A percentile compares a stretch with the other conserved stretches of the same genome.
These are phyloP conservation scores for Paedocypris sp. DNA, from an alignment of 2,113 vertebrate genomes.

Conservation along the genomic window DNA sequence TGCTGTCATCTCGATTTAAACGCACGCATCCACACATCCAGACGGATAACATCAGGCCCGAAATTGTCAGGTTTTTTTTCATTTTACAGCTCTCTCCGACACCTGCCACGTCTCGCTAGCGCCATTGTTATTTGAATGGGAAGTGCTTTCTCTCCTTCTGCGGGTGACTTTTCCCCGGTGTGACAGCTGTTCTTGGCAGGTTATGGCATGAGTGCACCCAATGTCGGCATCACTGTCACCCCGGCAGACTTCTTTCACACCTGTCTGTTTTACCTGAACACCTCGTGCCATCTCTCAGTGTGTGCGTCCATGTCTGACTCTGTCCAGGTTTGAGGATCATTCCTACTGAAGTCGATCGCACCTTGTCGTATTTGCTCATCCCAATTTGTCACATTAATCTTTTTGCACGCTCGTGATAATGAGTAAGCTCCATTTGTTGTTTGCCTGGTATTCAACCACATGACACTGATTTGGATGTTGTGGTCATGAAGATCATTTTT, in stretches of 20 bases:
- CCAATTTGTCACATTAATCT: neutral
- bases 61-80: slow-evolving; percentile 12
- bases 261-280: slow-evolving; percentile 24
- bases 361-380: neutral
- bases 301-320: neutral
- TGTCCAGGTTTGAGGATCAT: neutral
- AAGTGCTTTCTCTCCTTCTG: slow-evolving; percentile 12
- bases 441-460: too few species aligned
- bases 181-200: slow-evolving; percentile 43
- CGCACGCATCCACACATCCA: slow-evolving; percentile 1
- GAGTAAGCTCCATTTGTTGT: too few species aligned
- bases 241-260: slow-evolving; percentile 15
- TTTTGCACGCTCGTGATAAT: neutral
- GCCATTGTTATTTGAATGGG: slow-evolving; percentile 9
- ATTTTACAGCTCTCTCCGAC: neutral
- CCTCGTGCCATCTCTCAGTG: neutral
- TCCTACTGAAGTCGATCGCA: neutral
- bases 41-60: slow-evolving; percentile 1
- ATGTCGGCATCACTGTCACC: slow-evolving; percentile 31
- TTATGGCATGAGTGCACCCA: slow-evolving; percentile 42
- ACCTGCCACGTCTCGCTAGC: neutral
- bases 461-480: too few species aligned
- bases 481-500: too few species aligned
- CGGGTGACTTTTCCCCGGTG: slow-evolving; percentile 34
- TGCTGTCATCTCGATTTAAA: slow-evolving; percentile 11